A percentile compares a stretch with the other conserved stretches of the same genome.
Evolutionary conservation across 2,797 vertebrate genomes (phyloP).

Genomic region (Potorous gilbertii): DNA sequence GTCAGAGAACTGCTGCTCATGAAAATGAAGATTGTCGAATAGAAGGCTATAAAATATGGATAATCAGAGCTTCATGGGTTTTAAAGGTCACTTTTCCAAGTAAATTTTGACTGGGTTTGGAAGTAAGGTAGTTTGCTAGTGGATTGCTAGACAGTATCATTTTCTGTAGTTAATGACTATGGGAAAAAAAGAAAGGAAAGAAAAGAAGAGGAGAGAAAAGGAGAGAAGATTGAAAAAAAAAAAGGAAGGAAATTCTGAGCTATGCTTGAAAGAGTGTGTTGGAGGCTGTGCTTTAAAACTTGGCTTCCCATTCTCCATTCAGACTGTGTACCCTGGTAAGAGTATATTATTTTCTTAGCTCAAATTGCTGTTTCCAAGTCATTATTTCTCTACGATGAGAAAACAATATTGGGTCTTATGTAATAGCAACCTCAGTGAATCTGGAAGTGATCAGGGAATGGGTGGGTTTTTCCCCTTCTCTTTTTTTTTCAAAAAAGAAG

Average conservation of each 20-base stretch:
- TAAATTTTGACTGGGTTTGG: not conserved
- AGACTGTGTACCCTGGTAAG: constrained; percentile 74
- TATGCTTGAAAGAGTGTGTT: constrained; percentile 55
- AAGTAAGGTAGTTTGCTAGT: not conserved
- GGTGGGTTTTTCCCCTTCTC: constrained; percentile 79
- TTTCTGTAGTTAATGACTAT: not conserved
- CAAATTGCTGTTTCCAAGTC: constrained; percentile 83
- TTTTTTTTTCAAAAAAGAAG: constrained; percentile 66
- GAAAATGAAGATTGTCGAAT: not conserved
- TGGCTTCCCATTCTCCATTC: constrained; percentile 74
- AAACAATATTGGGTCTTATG: constrained; percentile 84
- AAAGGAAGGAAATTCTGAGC: constrained; percentile 47
- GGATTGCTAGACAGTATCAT: not conserved
- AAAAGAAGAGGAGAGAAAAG: constrained; percentile 7
- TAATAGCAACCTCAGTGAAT: constrained; percentile 85
- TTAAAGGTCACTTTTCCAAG: constrained; percentile 19
- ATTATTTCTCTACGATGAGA: constrained; percentile 82
- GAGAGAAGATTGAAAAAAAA: not conserved
- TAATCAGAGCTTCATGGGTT: not conserved
- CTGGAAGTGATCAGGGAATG: constrained; percentile 88
- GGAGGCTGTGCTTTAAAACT: constrained; percentile 60
- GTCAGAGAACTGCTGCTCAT: not conserved
- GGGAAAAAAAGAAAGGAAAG: constrained; percentile 16
- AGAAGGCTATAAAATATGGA: not conserved
- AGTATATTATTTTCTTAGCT: constrained; percentile 83